Conservation (phyloP, 2,113 vertebrate species). For the Poecile atricapillus region DNA sequence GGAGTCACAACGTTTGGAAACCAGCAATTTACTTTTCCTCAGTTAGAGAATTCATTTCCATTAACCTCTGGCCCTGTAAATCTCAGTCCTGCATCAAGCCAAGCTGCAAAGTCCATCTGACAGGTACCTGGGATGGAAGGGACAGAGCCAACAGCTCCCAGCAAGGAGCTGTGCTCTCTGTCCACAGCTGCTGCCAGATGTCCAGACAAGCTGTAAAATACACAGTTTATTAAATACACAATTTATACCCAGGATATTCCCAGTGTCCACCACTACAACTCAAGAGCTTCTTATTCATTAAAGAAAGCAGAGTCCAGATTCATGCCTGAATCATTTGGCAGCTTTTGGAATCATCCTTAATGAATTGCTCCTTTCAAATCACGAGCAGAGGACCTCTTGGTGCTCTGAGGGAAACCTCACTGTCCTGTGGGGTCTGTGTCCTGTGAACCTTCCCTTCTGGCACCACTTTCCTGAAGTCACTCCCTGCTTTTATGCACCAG, state of each 20-base stretch:
- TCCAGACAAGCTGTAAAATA: not conserved
- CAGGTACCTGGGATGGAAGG: not conserved
- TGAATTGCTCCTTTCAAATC: fast-evolving
- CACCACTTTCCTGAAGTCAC: not conserved
- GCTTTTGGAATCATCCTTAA: not conserved
- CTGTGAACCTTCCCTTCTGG: not conserved
- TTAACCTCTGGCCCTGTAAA: not conserved
- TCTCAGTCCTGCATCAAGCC: not conserved
- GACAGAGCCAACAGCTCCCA: not conserved
- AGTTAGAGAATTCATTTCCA: not conserved
- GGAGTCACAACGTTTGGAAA: not conserved
- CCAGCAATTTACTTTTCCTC: not conserved
- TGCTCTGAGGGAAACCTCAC: not conserved
- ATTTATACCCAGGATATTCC: not conserved
- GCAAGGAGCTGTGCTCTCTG: not conserved
- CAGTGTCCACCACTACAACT: not conserved
- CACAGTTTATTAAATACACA: not conserved
- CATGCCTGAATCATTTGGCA: not conserved
- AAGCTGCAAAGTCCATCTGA: not conserved
- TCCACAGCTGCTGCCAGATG: not conserved
- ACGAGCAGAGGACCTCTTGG: fast-evolving
- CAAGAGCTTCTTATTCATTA: not conserved
- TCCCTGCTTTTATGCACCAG: not conserved
- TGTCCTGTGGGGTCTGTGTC: no score
- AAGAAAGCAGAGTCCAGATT: not conserved